Base-by-base conservation (phyloP, 2,113 vertebrate genomes). In the Colinus virginianus region DNA sequence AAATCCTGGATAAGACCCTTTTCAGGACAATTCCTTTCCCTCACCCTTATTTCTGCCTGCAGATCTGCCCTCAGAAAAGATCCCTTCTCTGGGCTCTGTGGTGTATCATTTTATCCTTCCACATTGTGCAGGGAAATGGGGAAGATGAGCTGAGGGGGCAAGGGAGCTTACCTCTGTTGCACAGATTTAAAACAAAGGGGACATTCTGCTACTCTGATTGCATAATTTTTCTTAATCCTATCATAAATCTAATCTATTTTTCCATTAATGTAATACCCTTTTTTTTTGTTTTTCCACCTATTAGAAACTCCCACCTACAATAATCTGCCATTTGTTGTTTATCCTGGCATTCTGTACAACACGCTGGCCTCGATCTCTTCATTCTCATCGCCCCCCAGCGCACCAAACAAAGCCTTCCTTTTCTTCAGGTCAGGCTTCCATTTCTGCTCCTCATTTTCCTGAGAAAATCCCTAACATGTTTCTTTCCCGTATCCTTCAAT, bases 51-150 rank as follows among this genome's bases (percentile, higher is more conserved):
- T 88, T 53, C 68, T 72, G 76, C 79, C 94, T 87, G 23, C 49
- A 90, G 89, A 84, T 9, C 59, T 62, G 81, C 95, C 75, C 51
- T 23, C 74, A 92, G 95, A 84, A 67, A 79, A 84, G 90, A 75
- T 87, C 68, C 84, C 59, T 78, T 28, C 59, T 76, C 66, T 0
- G 3, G 25, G 55, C 66, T 43, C 20, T 42, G 1, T 2, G 69
- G 18, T 86, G 87, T 36, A 13, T 55, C 63, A 26, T 81, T 88
- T 89, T 32, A 45, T 79, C 49, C 22, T 78, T 95, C 87, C 17
- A 51, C 55, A 23, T 58, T 62, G 74, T 46, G 25, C 51, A 67
- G 64, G 46, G 38, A 43, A 69, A n/a, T 4, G 10, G 38, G 62
- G 53, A 51, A 87, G 76, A 66, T 36, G 5, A 82, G 40, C 75